Evolutionary conservation across 1,140 invertebrate genomes (phyloP).

Genomic region (Drosophila pandora): DNA sequence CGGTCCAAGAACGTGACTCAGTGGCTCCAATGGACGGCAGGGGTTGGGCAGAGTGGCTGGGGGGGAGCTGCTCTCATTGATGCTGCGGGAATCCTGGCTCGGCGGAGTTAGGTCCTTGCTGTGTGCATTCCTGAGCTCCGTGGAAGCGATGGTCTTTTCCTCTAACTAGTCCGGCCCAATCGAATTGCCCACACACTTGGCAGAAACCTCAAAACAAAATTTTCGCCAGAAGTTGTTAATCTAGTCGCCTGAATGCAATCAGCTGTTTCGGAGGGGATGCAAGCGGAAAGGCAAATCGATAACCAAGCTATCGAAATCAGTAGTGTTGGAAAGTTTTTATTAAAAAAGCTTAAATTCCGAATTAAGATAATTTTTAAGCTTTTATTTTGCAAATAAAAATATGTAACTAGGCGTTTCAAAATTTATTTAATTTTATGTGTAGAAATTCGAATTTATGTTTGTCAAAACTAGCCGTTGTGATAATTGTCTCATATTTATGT

Average conservation of each 20-base stretch:
- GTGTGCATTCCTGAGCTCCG: constrained; percentile 8
- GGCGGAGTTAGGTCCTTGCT: constrained; percentile 13
- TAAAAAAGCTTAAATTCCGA: background rate
- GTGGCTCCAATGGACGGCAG: constrained; percentile 3
- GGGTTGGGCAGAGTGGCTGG: constrained; percentile 18
- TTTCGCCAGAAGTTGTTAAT: constrained; percentile 35
- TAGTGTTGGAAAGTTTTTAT: constrained; percentile 13
- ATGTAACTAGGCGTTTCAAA: too few relatives aligned
- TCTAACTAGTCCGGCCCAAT: background rate
- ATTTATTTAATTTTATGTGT: too few relatives aligned
- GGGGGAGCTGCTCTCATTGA: constrained; percentile 21
- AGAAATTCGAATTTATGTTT: too few relatives aligned
- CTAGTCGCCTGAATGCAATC: constrained; percentile 28
- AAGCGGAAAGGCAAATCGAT: constrained; percentile 17
- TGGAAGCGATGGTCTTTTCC: background rate
- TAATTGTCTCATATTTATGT: background rate
- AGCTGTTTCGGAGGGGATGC: constrained; percentile 24
- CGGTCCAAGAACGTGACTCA: constrained; percentile 32
- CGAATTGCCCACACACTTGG: constrained; percentile 11
- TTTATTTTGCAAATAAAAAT: too few relatives aligned
- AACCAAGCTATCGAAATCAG: constrained; percentile 6
- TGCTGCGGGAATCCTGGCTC: constrained; percentile 25
- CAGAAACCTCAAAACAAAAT: constrained; percentile 40
- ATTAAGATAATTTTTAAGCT: too few relatives aligned
- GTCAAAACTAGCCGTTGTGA: too few relatives aligned